A percentile compares a stretch with the other conserved stretches of the same genome.
These are phyloP conservation scores for Unio pictorum DNA, from an alignment of 2,888 invertebrate genomes.

Conservation along the genomic window DNA sequence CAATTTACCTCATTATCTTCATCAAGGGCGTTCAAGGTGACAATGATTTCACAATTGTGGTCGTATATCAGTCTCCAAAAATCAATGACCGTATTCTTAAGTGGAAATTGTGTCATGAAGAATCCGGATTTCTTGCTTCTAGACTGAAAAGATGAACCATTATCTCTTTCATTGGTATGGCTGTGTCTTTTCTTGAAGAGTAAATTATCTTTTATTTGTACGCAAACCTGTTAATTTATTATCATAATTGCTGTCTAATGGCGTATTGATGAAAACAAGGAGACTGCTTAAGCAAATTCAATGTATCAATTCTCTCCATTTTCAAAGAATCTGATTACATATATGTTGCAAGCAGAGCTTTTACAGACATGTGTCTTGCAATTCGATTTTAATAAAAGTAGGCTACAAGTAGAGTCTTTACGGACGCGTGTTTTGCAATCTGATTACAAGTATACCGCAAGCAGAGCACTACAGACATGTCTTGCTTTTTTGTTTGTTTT, in stretches of 20 bases:
- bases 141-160: conserved; percentile 22
- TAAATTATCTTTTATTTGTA: too few species aligned
- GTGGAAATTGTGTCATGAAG: conserved; percentile 38
- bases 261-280: background rate
- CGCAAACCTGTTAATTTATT: too few species aligned
- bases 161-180: background rate
- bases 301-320: background rate
- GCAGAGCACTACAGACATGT: too few species aligned
- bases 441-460: too few species aligned
- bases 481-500: too few species aligned
- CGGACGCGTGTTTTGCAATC: too few species aligned
- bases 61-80: conserved; percentile 47
- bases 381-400: too few species aligned
- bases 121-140: conserved; percentile 32
- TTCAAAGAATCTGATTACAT: background rate
- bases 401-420: too few species aligned
- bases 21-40: conserved; percentile 37
- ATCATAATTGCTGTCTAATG: background rate
- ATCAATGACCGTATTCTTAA: conserved; percentile 40
- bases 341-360: too few species aligned
- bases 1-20: conserved; percentile 39
- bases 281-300: background rate
- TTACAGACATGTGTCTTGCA: too few species aligned
- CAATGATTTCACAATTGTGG: conserved; percentile 38
- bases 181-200: background rate